Evolutionary conservation across 1,140 invertebrate genomes (phyloP).

Genomic region (Pinna nobilis): DNA sequence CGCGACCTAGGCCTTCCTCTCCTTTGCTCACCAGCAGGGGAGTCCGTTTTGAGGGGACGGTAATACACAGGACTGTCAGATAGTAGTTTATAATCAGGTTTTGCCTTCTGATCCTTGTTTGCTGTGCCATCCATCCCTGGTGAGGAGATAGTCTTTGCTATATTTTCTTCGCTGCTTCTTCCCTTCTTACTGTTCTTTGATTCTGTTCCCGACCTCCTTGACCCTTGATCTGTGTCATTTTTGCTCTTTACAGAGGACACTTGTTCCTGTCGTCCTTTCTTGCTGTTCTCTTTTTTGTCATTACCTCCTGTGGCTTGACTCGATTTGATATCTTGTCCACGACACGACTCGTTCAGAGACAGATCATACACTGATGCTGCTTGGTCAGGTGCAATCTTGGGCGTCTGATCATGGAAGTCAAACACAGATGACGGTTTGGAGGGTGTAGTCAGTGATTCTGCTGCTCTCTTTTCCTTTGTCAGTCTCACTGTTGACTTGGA

Average conservation of each 20-base stretch:
- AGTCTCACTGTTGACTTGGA: conserved; percentile 55
- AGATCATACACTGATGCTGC: conserved; percentile 46
- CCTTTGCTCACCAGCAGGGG: background rate
- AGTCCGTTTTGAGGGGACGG: conserved; percentile 12
- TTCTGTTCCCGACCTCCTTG: too few relatives aligned
- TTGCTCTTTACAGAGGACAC: too few relatives aligned
- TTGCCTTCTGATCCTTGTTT: background rate
- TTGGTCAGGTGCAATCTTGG: conserved; percentile 24
- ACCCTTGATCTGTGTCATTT: background rate
- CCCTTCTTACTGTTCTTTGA: background rate
- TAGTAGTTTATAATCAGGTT: conserved; percentile 9
- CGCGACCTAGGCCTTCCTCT: conserved; percentile 14
- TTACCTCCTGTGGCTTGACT: conserved; percentile 8
- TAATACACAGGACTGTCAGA: conserved; percentile 23
- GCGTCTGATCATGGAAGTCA: conserved; percentile 62
- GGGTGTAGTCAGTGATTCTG: conserved; percentile 8
- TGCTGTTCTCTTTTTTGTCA: conserved; percentile 3
- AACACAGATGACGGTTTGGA: conserved; percentile 49
- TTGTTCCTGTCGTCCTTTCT: background rate
- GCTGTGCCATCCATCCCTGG: background rate
- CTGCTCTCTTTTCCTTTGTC: conserved; percentile 17
- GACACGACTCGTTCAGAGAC: conserved; percentile 43
- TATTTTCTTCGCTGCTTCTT: background rate
- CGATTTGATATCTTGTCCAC: conserved; percentile 4
- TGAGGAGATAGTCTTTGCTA: background rate